Conservation (phyloP, 2,888 invertebrate species). For the Hyppa rectilinea region DNA sequence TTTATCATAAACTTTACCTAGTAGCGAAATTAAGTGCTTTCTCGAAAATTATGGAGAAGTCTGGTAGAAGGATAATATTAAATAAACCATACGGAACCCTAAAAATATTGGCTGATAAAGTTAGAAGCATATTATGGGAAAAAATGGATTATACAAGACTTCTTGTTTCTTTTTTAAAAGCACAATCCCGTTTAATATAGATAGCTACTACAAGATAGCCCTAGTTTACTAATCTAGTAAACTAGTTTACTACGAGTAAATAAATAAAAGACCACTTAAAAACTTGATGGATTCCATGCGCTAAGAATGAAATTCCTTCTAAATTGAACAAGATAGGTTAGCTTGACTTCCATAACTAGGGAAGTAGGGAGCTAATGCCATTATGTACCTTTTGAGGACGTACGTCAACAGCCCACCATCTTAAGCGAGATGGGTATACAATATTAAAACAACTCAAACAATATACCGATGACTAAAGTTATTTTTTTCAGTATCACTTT, state of each 20-base stretch:
- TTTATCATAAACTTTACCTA: slow-evolving; percentile 3
- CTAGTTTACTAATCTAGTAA: too few relatives aligned
- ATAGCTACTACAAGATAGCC: background rate
- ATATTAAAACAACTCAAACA: background rate
- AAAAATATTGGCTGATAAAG: too few relatives aligned
- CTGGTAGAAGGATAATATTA: background rate
- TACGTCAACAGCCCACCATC: background rate
- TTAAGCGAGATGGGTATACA: background rate
- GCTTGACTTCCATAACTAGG: background rate
- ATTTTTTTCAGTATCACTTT: background rate
- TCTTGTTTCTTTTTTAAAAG: background rate
- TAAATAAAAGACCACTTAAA: background rate
- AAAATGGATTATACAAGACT: background rate
- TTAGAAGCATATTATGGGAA: background rate
- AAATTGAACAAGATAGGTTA: background rate
- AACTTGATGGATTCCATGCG: background rate
- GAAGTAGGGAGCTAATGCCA: background rate
- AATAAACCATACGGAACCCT: too few relatives aligned
- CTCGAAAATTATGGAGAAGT: background rate
- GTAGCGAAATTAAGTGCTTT: background rate
- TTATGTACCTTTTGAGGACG: background rate
- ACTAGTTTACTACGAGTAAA: too few relatives aligned
- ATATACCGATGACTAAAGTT: slow-evolving; percentile 1
- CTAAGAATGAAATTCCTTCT: background rate
- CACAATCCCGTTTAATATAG: background rate